Conservation (phyloP, 2,797 vertebrate genomes). For the Fringilla coelebs region DNA sequence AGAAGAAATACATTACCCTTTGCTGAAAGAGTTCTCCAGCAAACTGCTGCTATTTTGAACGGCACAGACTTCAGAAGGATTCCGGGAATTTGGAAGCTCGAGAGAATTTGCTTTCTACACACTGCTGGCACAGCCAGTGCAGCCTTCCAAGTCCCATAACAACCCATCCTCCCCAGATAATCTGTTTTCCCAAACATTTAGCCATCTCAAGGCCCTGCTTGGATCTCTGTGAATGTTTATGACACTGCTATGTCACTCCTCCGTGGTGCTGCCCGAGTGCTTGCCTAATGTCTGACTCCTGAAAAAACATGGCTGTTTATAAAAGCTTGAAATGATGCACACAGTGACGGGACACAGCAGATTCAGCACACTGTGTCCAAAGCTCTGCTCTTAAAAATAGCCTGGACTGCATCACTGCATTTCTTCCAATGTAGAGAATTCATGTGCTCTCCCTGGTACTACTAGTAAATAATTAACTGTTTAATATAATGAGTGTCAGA, state of each 20-base stretch:
- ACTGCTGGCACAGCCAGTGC: not conserved
- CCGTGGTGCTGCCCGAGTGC: not conserved
- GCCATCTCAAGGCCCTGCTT: constrained; percentile 33
- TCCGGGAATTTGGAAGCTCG: not conserved
- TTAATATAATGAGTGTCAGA: constrained; percentile 19
- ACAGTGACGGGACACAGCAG: not conserved
- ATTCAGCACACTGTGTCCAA: constrained; percentile 29
- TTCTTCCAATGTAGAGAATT: constrained; percentile 30
- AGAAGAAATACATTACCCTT: not conserved
- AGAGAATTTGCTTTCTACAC: not conserved
- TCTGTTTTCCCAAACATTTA: constrained; percentile 5
- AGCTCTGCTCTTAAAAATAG: constrained; percentile 30
- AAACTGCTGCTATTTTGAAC: constrained; percentile 16
- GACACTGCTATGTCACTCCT: constrained; percentile 62
- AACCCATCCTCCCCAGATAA: constrained; percentile 41
- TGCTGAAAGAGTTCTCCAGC: not conserved
- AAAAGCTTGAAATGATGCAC: constrained; percentile 37
- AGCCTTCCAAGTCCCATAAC: constrained; percentile 7
- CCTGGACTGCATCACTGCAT: not conserved
- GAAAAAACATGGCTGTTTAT: constrained; percentile 50
- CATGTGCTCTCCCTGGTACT: not conserved
- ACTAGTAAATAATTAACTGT: constrained; percentile 38
- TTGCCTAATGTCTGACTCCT: constrained; percentile 48
- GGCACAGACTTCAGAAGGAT: not conserved
- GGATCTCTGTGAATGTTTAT: constrained; percentile 64